Conservation (phyloP, 2,113 vertebrate genomes). For the Furnarius figulus region DNA sequence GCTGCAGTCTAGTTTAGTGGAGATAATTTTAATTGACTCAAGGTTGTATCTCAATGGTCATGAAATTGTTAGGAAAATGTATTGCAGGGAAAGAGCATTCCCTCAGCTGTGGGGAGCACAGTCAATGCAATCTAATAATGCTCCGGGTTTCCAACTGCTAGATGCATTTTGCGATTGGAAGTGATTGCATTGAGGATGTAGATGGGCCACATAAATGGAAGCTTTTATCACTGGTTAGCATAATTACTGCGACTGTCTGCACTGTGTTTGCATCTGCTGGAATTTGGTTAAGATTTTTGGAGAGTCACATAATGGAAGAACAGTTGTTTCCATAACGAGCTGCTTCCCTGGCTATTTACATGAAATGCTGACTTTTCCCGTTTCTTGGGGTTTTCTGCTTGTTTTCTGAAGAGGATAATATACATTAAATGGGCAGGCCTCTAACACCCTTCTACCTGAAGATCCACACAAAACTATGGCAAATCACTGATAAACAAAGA, state of each 20-base stretch:
- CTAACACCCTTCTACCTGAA: not conserved
- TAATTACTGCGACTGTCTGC: conserved; percentile 21
- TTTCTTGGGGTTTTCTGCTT: not conserved
- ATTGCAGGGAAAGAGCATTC: conserved; percentile 42
- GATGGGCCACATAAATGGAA: conserved; percentile 34
- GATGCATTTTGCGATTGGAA: conserved; percentile 31
- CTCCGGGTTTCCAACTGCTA: conserved; percentile 35
- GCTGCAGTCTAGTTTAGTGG: conserved; percentile 48
- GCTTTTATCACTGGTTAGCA: conserved; percentile 56
- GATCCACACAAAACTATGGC: not conserved
- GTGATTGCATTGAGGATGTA: conserved; percentile 40
- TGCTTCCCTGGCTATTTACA: not conserved
- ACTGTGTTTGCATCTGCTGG: conserved; percentile 24
- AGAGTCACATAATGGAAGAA: not conserved
- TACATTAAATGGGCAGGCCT: not conserved
- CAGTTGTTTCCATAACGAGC: not conserved
- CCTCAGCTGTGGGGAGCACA: conserved; percentile 31
- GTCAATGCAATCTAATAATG: conserved; percentile 47
- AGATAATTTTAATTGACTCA: conserved; percentile 74
- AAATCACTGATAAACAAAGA: not conserved
- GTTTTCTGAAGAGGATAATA: not conserved
- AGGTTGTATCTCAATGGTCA: conserved; percentile 44
- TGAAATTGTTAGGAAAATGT: conserved; percentile 57
- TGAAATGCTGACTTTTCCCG: not conserved
- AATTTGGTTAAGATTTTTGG: conserved; percentile 30